These are phyloP conservation scores for Dicrurus megarhynchus DNA, from an alignment of 2,113 vertebrate species.

Conservation along the genomic window DNA sequence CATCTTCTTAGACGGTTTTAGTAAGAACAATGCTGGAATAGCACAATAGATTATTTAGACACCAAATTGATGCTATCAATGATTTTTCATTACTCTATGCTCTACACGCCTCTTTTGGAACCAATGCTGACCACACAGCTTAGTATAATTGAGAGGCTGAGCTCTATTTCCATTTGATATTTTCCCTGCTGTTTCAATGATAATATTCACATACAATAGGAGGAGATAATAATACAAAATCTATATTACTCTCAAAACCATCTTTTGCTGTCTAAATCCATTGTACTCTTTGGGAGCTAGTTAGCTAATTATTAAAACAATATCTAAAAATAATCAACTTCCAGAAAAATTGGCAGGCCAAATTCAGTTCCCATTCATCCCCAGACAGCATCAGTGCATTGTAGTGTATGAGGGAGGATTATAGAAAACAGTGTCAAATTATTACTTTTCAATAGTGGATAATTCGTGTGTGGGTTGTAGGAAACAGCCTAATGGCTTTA, in stretches of 20 bases:
- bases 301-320: slow-evolving; percentile 30
- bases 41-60: slow-evolving; percentile 47
- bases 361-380: slow-evolving; percentile 6
- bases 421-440: not conserved
- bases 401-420: not conserved
- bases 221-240: slow-evolving; percentile 44
- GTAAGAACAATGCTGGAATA: not conserved
- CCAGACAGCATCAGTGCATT: not conserved
- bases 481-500: slow-evolving; percentile 2
- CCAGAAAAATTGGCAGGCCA: not conserved
- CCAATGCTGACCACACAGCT: slow-evolving; percentile 52
- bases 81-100: slow-evolving; percentile 61
- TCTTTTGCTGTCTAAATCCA: not conserved
- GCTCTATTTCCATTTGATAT: slow-evolving; percentile 35
- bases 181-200: slow-evolving; percentile 46
- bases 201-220: slow-evolving; percentile 39
- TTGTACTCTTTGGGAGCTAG: not conserved
- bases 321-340: slow-evolving; percentile 41
- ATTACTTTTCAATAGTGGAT: slow-evolving; percentile 10
- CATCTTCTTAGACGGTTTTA: not conserved
- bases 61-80: slow-evolving; percentile 57
- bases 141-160: slow-evolving; percentile 10
- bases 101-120: slow-evolving; percentile 59
- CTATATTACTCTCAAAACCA: slow-evolving; percentile 6
- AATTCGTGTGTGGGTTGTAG: not conserved